A percentile compares a stretch with the other conserved stretches of the same genome.
Conservation (phyloP, 2,888 invertebrate species). For the Lordiphosa fenestrarum region DNA sequence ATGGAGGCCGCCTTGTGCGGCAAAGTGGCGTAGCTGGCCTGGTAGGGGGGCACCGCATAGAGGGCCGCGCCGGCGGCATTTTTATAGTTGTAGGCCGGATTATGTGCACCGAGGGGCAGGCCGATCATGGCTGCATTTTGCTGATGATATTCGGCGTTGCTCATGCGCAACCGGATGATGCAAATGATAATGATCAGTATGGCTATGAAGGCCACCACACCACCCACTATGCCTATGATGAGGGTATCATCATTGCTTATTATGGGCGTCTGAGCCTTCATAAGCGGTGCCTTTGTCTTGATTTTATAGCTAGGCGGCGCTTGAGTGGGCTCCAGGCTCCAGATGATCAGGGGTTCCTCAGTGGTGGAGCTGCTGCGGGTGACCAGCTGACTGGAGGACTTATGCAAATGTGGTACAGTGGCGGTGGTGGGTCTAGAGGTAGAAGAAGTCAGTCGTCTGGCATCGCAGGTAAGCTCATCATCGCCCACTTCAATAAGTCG, state of each 20-base stretch:
- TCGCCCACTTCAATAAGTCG: constrained; percentile 88
- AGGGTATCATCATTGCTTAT: constrained; percentile 93
- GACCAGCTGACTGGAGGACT: constrained; percentile 80
- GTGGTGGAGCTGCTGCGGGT: constrained; percentile 82
- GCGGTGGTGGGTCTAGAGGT: constrained; percentile 57
- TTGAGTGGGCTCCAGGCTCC: constrained; percentile 90
- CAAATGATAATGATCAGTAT: constrained; percentile 94
- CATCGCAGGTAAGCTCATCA: constrained; percentile 90
- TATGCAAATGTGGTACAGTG: constrained; percentile 58
- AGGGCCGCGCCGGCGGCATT: constrained; percentile 81
- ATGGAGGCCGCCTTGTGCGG: constrained; percentile 82
- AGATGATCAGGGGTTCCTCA: constrained; percentile 93
- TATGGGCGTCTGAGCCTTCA: constrained; percentile 84
- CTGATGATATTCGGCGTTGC: constrained; percentile 85
- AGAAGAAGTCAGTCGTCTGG: constrained; percentile 81
- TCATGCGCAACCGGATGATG: constrained; percentile 89
- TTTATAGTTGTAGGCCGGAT: constrained; percentile 82
- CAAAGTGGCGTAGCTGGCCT: constrained; percentile 85
- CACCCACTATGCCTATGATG: constrained; percentile 97
- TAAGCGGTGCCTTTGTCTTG: constrained; percentile 82
- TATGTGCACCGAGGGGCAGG: constrained; percentile 82
- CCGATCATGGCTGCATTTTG: constrained; percentile 84
- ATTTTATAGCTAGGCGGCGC: constrained; percentile 82
- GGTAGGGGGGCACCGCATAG: constrained; percentile 84
- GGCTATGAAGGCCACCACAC: constrained; percentile 94